phyloP scores from a whole-genome alignment of 2,113 vertebrate species.

The Jacana jacana region DNA sequence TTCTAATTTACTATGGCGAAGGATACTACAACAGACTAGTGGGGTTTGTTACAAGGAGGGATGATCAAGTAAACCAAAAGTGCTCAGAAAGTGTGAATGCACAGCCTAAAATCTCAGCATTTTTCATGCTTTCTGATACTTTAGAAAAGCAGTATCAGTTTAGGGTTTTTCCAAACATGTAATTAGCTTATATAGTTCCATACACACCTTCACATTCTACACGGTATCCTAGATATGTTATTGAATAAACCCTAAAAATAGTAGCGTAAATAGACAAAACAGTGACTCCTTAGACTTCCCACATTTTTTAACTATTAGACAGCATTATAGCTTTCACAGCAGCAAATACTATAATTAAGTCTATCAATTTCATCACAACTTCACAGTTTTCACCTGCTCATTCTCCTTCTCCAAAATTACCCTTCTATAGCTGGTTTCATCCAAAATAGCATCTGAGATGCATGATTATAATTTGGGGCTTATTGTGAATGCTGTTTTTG shows the following conservation, averaged over 20 bases:
- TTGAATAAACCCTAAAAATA: constrained; percentile 1
- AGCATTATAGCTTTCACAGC: background rate
- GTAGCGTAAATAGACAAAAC: background rate
- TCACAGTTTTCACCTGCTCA: background rate
- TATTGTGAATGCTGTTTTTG: background rate
- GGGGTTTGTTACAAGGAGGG: background rate
- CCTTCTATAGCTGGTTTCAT: background rate
- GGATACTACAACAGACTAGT: background rate
- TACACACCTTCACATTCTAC: background rate
- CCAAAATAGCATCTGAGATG: background rate
- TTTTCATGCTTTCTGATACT: background rate
- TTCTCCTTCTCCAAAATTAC: background rate
- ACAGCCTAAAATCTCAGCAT: background rate
- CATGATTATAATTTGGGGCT: background rate
- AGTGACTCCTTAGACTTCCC: background rate
- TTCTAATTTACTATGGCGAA: background rate
- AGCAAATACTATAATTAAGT: constrained; percentile 25
- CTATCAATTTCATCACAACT: constrained; percentile 15
- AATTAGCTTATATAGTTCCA: background rate
- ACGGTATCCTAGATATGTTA: background rate
- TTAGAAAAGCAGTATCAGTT: background rate
- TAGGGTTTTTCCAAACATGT: background rate
- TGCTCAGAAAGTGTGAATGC: background rate
- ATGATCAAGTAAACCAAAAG: background rate
- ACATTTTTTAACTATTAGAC: constrained; percentile 24